A percentile compares a stretch with the other conserved stretches of the same genome.
Conservation (phyloP, 2,113 vertebrate genomes). For the Vidua chalybeata region DNA sequence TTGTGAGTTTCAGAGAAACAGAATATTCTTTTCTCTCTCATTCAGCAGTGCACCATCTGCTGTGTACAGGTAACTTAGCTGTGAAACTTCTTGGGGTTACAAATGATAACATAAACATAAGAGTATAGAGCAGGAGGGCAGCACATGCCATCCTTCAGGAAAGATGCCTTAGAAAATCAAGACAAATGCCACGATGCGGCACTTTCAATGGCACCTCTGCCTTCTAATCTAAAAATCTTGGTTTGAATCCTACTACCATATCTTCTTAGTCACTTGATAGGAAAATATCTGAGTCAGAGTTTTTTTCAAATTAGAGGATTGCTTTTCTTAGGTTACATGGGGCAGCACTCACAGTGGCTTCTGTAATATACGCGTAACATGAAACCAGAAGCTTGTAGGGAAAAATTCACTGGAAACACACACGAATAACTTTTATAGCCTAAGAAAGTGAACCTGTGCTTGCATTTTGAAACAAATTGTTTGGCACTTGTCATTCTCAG, state of each 20-base stretch:
- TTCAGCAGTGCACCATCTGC: background rate
- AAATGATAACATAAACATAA: background rate
- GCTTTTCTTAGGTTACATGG: background rate
- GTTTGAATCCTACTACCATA: background rate
- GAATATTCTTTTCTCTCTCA: background rate
- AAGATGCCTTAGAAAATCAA: background rate
- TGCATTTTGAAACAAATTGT: background rate
- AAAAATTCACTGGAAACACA: background rate
- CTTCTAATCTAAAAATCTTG: background rate
- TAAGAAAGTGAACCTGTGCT: background rate
- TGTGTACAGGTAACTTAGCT: background rate
- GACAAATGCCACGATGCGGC: background rate
- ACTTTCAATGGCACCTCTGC: background rate
- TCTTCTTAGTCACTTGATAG: background rate
- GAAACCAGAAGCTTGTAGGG: background rate
- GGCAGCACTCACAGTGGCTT: background rate
- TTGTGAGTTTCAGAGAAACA: background rate
- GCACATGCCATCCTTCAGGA: background rate
- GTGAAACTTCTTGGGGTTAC: background rate
- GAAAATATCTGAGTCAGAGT: background rate
- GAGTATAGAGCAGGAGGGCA: background rate
- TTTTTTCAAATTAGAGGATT: background rate
- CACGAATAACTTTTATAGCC: background rate
- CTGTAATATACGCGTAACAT: background rate
- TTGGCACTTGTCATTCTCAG: background rate